A percentile compares a stretch with the other conserved stretches of the same genome.
These are phyloP conservation scores for Oxycera nigricornis DNA, from an alignment of 2,888 invertebrate genomes.

Conservation along the genomic window DNA sequence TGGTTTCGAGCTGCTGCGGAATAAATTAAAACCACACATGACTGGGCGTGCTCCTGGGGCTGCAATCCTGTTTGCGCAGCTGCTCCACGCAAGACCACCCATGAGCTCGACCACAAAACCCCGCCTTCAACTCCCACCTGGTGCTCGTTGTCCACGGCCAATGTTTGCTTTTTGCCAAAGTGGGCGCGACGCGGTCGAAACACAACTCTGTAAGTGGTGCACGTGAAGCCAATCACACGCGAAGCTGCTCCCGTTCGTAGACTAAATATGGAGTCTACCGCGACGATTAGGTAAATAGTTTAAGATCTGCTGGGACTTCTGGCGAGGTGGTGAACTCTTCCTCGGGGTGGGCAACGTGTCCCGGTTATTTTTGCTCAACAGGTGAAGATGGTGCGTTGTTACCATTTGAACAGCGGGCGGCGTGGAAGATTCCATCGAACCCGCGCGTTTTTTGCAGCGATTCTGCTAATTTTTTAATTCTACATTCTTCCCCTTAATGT, in stretches of 20 bases:
- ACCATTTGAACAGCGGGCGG: slow-evolving; percentile 30
- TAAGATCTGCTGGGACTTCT: neutral
- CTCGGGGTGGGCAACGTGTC: slow-evolving; percentile 5
- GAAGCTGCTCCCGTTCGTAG: neutral
- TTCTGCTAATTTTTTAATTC: slow-evolving; percentile 23
- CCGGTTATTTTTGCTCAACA: slow-evolving; percentile 32
- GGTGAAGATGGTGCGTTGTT: slow-evolving; percentile 31
- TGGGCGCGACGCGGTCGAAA: neutral
- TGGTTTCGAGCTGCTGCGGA: neutral
- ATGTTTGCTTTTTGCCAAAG: neutral
- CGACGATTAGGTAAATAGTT: neutral
- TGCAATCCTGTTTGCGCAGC: neutral
- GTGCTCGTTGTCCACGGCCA: neutral
- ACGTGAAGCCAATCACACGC: neutral
- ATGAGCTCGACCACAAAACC: neutral
- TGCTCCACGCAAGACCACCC: neutral
- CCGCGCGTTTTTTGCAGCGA: neutral
- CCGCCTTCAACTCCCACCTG: neutral
- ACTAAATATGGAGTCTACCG: slow-evolving; percentile 10
- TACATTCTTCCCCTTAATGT: neutral
- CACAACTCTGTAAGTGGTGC: slow-evolving; percentile 8
- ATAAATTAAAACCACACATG: neutral
- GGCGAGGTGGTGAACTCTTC: neutral
- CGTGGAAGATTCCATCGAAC: slow-evolving; percentile 12
- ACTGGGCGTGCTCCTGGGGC: neutral